These are phyloP conservation scores for Drosophila arizonae DNA, from an alignment of 1,140 invertebrate genomes.

Conservation along the genomic window DNA sequence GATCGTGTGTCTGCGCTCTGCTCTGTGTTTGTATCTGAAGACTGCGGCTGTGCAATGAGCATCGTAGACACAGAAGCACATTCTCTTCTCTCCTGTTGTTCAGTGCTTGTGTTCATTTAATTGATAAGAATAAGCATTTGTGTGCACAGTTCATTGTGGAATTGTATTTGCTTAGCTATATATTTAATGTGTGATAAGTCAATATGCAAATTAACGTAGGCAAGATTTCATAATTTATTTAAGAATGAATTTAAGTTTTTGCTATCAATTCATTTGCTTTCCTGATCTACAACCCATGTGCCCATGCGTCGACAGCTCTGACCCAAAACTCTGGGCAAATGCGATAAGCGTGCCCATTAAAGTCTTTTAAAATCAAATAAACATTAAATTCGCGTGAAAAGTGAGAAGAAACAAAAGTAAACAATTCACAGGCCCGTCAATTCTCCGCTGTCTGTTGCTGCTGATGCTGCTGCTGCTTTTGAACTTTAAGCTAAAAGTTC, in stretches of 20 bases:
- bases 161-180: slow-evolving; percentile 20
- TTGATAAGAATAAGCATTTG: slow-evolving; percentile 62
- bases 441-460: background rate
- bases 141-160: slow-evolving; percentile 27
- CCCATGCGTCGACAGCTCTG: slow-evolving; percentile 24
- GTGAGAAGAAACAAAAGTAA: background rate
- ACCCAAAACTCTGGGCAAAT: slow-evolving; percentile 19
- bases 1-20: slow-evolving; percentile 44
- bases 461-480: background rate
- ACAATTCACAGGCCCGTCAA: slow-evolving; percentile 2
- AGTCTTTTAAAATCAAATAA: slow-evolving; percentile 9
- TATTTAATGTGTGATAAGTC: slow-evolving; percentile 9
- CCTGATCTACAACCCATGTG: background rate
- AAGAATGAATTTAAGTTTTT: slow-evolving; percentile 24
- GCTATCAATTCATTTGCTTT: slow-evolving; percentile 17
- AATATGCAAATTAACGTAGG: slow-evolving; percentile 16
- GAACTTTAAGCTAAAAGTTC: background rate
- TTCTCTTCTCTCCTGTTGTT: slow-evolving; percentile 17
- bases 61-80: background rate
- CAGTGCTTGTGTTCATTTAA: slow-evolving; percentile 56
- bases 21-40: slow-evolving; percentile 8
- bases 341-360: slow-evolving; percentile 28
- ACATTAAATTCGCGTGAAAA: slow-evolving; percentile 8
- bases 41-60: slow-evolving; percentile 32
- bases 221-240: slow-evolving; percentile 10